Base-by-base conservation (phyloP, 2,888 invertebrate species). In the Cataglyphis cursor region DNA sequence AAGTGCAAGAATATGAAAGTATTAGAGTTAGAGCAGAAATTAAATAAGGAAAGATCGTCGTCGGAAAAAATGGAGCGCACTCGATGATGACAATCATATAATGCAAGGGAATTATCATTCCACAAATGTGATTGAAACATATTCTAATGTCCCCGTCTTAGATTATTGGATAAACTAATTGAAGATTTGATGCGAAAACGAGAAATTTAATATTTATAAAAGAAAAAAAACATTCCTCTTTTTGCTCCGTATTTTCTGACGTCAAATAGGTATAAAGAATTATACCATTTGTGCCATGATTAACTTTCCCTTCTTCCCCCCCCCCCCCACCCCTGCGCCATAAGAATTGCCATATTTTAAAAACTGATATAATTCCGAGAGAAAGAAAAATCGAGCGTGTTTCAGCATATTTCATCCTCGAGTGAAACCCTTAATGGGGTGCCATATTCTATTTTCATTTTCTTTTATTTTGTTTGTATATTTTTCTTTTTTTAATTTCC, bases 261-360 rank as follows among this genome's bases (percentile, higher is more conserved):
- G 31, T 66, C 38, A 68, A 51, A 15, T 59, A 65, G 38, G 57
- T 85, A 81, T 68, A 84, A 74, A 81, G 82, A 81, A 82, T 59
- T 80, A 65, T 41, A 86, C 61, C 51, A 81, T 78, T 82, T 85
- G 83, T 91, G 91, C 91, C 91, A 91, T 91, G 78, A 54, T 85
- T 82, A 73, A 84, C 74, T 86, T 82, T n/a, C n/a, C 51, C n/a
- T 51, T n/a, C n/a, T 51, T 8, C 8, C 8, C 0, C 15, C 5
- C 28, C 24, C 24, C 8, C 8, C 6, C 4, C 5, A 6, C 5
- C 1, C 44, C 44, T 61, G 84, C 89, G 92, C 91, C 92, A 92
- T 92, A 90, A 88, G 75, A 70, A 85, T 92, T 92, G 91, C 91
- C 91, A 91, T 91, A 90, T 87, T 87, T 85, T 86, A 83, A 81